Evolutionary conservation across 2,797 vertebrate genomes (phyloP).

Genomic region (Danio tinwini): DNA sequence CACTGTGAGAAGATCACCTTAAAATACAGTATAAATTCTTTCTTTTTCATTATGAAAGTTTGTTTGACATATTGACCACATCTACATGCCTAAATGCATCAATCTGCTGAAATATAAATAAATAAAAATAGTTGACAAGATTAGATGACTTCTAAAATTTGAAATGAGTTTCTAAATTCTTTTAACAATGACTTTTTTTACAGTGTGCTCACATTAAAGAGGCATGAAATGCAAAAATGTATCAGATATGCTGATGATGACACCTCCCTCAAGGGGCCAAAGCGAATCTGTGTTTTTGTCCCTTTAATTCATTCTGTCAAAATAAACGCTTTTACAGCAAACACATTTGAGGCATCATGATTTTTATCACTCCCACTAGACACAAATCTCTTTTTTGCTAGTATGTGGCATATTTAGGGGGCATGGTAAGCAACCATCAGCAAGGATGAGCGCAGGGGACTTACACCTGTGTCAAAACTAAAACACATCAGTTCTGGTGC

Average conservation of each 20-base stretch:
- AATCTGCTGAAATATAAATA: too few relatives aligned
- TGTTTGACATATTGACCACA: too few relatives aligned
- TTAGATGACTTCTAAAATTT: too few relatives aligned
- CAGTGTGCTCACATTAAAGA: not conserved
- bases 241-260: conserved; percentile 38
- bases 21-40: too few relatives aligned
- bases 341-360: conserved; percentile 48
- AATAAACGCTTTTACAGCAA: conserved; percentile 59
- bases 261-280: conserved; percentile 22
- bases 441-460: conserved; percentile 40
- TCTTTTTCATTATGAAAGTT: too few relatives aligned
- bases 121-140: too few relatives aligned
- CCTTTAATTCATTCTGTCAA: conserved; percentile 56
- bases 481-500: conserved; percentile 43
- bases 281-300: conserved; percentile 47
- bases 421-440: conserved; percentile 59
- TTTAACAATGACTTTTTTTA: not conserved
- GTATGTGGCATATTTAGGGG: conserved; percentile 57
- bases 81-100: too few relatives aligned
- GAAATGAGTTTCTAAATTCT: not conserved
- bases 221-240: conserved; percentile 19
- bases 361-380: conserved; percentile 62
- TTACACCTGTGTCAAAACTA: conserved; percentile 57
- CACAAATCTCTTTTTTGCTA: conserved; percentile 57
- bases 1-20: too few relatives aligned